A percentile compares a stretch with the other conserved stretches of the same genome.
Evolutionary conservation across 2,888 invertebrate species (phyloP).

Genomic region (Plusia festucae): DNA sequence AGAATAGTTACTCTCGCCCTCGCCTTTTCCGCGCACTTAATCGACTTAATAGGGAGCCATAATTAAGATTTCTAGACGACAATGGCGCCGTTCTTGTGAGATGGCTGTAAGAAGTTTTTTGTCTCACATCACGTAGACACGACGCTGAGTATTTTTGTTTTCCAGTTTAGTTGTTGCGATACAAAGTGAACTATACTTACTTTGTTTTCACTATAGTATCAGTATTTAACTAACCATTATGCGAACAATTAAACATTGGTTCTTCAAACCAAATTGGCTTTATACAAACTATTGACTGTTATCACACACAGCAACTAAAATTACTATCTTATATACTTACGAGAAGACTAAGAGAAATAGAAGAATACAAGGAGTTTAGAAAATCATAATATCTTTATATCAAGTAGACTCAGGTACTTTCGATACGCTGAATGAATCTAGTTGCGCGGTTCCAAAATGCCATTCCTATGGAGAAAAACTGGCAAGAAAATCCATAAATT

Average conservation of each 20-base stretch:
- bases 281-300: not conserved
- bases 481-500: too few species aligned
- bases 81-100: not conserved
- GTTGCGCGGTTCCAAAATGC: too few species aligned
- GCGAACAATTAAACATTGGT: too few species aligned
- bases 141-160: not conserved
- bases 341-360: too few species aligned
- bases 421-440: too few species aligned
- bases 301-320: not conserved
- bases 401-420: too few species aligned
- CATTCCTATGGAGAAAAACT: too few species aligned
- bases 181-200: not conserved
- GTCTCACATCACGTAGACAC: not conserved
- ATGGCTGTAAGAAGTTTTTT: not conserved
- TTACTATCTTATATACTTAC: not conserved
- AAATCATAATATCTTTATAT: too few species aligned
- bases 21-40: slow-evolving; percentile 4
- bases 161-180: not conserved
- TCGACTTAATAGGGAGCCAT: slow-evolving; percentile 4
- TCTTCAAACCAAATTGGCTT: too few species aligned
- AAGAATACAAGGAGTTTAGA: too few species aligned
- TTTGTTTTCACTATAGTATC: not conserved
- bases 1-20: slow-evolving; percentile 2
- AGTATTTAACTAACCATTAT: not conserved
- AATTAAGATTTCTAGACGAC: slow-evolving; percentile 1